Evolutionary conservation across 2,113 vertebrate species (phyloP), one percentile per base, ranked within the genome.

Genomic region (Spea multiplicata): DNA sequence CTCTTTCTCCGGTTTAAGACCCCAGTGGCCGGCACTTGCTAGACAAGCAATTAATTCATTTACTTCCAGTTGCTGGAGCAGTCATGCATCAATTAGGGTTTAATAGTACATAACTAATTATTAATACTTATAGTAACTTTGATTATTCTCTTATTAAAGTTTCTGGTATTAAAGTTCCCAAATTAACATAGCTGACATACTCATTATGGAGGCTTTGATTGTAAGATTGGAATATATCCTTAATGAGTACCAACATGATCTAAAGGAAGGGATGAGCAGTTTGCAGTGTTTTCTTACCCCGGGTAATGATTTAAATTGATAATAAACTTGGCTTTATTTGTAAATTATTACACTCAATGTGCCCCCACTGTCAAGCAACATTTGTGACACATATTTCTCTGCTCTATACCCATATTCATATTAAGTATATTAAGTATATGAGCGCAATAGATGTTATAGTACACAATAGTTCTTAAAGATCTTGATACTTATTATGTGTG

Each of bases 51-150:
- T 69, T 76, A 76, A 76, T 76, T 66, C 74, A 76, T 76, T 76
- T 69, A 68, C 47, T 30, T 7, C 46, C 53, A 57, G 44, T n/a
- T 65, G 47, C 65, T 13, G 65, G 13, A 76, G 65, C 74, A 59
- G 50, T 76, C 52, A 69, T 59, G 74, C 66, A 76, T 76, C 74
- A 76, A 66, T 66, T 74, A 65, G n/a, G 30, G 64, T 76, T 68
- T 76, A 69, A 76, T 76, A 48, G 74, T 16, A 76, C 66, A 69
- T 76, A 59, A 76, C 65, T 76, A 76, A 76, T 76, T 59, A 76
- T 68, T 66, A 76, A 69, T 68, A 57, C 14, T 30, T 68, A 76
- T 68, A 16, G 13, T 14, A 45, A 44, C 57, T 76, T 76, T 76
- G 9, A 76, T 76, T 76, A 66, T 68, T 69, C 49, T 52, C 44